phyloP scores from a whole-genome alignment of 2,888 invertebrate species.

The Plemyria rubiginata region DNA sequence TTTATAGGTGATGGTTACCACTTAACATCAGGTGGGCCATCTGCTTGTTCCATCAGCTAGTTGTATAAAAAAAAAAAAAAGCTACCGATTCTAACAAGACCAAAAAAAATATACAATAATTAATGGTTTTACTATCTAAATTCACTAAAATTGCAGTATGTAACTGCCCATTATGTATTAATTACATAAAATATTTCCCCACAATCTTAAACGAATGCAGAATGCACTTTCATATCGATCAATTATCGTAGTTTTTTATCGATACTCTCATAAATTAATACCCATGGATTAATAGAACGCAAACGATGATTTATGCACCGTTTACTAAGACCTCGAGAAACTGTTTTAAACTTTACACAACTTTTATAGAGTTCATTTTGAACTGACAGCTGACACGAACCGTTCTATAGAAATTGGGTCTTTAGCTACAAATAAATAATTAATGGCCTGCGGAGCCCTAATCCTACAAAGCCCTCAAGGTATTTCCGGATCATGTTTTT shows the following conservation, averaged over 20 bases:
- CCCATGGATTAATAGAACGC: conserved; percentile 27
- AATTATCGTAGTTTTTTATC: conserved; percentile 22
- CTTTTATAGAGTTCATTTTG: not conserved
- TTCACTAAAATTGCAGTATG: not conserved
- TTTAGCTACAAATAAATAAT: not conserved
- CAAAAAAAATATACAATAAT: too few relatives aligned
- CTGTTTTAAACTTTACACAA: conserved; percentile 2
- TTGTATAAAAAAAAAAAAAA: too few relatives aligned
- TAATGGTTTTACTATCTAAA: too few relatives aligned
- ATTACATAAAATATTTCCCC: not conserved
- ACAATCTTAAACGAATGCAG: conserved; percentile 9
- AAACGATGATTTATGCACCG: conserved; percentile 38
- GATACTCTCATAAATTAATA: conserved; percentile 23
- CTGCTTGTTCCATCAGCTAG: too few relatives aligned
- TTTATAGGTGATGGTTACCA: too few relatives aligned
- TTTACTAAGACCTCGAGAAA: conserved; percentile 10
- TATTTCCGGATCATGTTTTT: conserved; percentile 19
- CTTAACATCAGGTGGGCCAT: too few relatives aligned
- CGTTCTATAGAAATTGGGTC: not conserved
- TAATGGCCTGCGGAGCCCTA: conserved; percentile 7
- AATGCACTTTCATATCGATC: conserved; percentile 24
- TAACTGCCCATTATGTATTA: not conserved
- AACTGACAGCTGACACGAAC: not conserved
- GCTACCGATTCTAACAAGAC: too few relatives aligned
- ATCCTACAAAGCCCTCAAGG: conserved; percentile 15